phyloP scores from a whole-genome alignment of 2,797 vertebrate species.

The Avahi laniger region DNA sequence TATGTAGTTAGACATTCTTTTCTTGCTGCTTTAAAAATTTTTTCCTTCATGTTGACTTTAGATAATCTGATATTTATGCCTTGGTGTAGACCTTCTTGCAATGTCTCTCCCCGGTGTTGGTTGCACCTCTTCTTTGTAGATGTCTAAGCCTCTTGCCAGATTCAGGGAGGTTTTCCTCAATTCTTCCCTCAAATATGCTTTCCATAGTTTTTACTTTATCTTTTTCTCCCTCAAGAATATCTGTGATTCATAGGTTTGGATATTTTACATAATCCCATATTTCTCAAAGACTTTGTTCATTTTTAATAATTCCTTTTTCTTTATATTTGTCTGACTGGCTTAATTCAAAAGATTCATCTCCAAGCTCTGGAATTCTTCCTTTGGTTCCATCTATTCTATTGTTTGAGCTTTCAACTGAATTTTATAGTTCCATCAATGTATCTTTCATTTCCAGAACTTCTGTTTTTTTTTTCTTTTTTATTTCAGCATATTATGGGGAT shows the following conservation, averaged over 20 bases:
- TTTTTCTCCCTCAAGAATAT: neutral
- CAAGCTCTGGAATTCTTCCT: neutral
- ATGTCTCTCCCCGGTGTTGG: neutral
- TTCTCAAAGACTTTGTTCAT: neutral
- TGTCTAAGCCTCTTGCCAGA: neutral
- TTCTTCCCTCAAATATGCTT: neutral
- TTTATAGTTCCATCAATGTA: neutral
- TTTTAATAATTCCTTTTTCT: neutral
- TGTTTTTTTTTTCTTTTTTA: neutral
- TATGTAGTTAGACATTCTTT: neutral
- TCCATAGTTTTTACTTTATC: neutral
- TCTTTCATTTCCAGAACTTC: neutral
- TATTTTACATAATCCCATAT: neutral
- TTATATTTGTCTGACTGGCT: neutral
- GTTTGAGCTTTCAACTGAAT: neutral
- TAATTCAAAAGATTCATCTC: neutral
- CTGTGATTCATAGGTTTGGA: neutral
- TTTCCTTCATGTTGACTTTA: neutral
- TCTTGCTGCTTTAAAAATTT: neutral
- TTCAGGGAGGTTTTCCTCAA: neutral
- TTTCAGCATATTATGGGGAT: no score
- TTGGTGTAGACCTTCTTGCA: neutral
- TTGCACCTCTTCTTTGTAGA: neutral
- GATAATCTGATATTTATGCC: neutral
- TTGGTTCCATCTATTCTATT: neutral